A percentile compares a stretch with the other conserved stretches of the same genome.
Evolutionary conservation across 2,888 invertebrate genomes (phyloP).

Genomic region (Hemaris fuciformis): DNA sequence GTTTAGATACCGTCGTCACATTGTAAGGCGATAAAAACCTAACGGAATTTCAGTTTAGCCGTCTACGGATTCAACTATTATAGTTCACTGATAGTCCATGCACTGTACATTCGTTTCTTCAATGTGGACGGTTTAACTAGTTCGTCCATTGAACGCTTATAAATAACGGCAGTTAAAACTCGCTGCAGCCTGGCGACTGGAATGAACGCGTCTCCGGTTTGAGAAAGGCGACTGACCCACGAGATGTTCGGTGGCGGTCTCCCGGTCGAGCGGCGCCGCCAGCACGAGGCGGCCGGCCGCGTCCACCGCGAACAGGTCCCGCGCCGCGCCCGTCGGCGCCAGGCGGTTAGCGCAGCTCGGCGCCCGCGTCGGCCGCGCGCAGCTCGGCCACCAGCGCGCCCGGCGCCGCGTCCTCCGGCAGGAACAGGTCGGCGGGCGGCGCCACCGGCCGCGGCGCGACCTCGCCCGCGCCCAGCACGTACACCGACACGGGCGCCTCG

Average conservation of each 20-base stretch:
- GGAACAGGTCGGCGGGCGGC: constrained; percentile 88
- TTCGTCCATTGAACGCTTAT: too few relatives aligned
- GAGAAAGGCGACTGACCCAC: constrained; percentile 79
- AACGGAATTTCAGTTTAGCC: too few relatives aligned
- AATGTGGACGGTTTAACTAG: too few relatives aligned
- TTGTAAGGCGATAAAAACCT: too few relatives aligned
- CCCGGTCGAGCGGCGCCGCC: constrained; percentile 88
- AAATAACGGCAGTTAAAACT: too few relatives aligned
- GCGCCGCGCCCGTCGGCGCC: constrained; percentile 70
- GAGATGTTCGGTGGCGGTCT: constrained; percentile 85
- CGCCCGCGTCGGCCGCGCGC: constrained; percentile 33
- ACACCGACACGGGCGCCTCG: constrained; percentile 91
- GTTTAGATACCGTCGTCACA: too few relatives aligned
- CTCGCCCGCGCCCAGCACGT: constrained; percentile 87
- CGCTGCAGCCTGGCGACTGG: too few relatives aligned
- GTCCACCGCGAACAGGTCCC: constrained; percentile 86
- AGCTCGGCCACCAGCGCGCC: constrained; percentile 62
- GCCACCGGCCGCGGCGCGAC: constrained; percentile 88
- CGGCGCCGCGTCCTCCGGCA: constrained; percentile 86
- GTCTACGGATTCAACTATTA: too few relatives aligned
- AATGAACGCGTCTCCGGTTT: background rate
- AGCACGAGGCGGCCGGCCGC: constrained; percentile 87
- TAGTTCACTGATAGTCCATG: too few relatives aligned
- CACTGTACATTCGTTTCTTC: too few relatives aligned
- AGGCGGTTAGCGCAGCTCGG: constrained; percentile 35